Evolutionary conservation across 2,888 invertebrate genomes (phyloP).

Genomic region (Epirrhoe alternata): DNA sequence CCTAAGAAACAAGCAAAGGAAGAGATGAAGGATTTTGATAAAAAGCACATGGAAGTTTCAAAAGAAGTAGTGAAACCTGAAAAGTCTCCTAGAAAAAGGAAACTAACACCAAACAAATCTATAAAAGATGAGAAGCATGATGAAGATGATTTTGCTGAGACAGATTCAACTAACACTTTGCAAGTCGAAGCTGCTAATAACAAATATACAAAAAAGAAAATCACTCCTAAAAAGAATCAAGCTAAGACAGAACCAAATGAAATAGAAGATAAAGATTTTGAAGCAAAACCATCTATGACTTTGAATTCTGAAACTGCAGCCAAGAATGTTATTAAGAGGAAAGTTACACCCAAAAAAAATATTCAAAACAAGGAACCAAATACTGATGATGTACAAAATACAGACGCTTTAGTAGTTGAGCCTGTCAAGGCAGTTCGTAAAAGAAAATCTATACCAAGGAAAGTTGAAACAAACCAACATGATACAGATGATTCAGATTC

Average conservation of each 20-base stretch:
- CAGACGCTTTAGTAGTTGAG: slow-evolving; percentile 5
- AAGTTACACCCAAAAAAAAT: slow-evolving; percentile 22
- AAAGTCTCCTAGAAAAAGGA: slow-evolving; percentile 43
- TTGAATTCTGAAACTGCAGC: slow-evolving; percentile 14
- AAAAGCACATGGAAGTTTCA: slow-evolving; percentile 11
- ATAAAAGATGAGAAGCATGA: slow-evolving; percentile 16
- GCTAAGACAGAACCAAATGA: slow-evolving; percentile 1
- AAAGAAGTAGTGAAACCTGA: slow-evolving; percentile 19
- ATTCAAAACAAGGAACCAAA: slow-evolving; percentile 2
- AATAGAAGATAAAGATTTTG: slow-evolving; percentile 14
- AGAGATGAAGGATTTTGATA: slow-evolving; percentile 33
- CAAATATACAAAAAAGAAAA: slow-evolving; percentile 15
- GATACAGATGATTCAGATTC: slow-evolving; percentile 30
- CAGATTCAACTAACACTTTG: slow-evolving; percentile 10
- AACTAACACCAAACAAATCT: slow-evolving; percentile 25
- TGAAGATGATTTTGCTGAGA: slow-evolving; percentile 1
- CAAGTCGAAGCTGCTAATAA: slow-evolving; percentile 10
- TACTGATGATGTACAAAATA: slow-evolving; percentile 5
- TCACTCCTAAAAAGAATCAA: slow-evolving; percentile 18
- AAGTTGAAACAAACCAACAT: slow-evolving; percentile 24
- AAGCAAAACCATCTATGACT: slow-evolving; percentile 3
- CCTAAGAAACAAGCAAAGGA: slow-evolving; percentile 48
- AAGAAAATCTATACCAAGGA: slow-evolving; percentile 43
- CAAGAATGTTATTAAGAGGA: slow-evolving; percentile 16
- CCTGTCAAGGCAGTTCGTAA: slow-evolving; percentile 2